Percentiles rank a stretch among this genome's conserved stretches.
These are phyloP conservation scores for Drosophila nebulosa DNA, from an alignment of 1,140 invertebrate genomes.

Conservation along the genomic window DNA sequence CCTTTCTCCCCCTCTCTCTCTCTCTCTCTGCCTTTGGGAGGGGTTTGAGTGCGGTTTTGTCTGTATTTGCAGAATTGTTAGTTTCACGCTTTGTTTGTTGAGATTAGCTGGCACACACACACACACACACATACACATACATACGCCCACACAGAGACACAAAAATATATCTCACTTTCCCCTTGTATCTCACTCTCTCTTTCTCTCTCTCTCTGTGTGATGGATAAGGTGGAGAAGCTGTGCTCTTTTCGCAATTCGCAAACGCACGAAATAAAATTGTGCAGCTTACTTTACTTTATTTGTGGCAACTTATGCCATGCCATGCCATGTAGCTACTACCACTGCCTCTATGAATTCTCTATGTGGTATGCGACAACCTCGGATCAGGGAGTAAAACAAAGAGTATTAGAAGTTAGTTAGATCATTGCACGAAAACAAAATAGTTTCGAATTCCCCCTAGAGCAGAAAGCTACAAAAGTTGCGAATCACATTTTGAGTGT, in stretches of 20 bases:
- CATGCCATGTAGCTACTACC: slow-evolving; percentile 19
- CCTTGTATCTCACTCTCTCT: too few relatives aligned
- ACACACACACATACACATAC: not conserved
- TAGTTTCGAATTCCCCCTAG: not conserved
- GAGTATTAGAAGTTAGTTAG: not conserved
- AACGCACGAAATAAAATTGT: slow-evolving; percentile 65
- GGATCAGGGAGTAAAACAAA: not conserved
- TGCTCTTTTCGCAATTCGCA: slow-evolving; percentile 39
- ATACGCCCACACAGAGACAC: not conserved
- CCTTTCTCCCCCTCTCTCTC: not conserved
- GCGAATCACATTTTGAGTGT: slow-evolving; percentile 1
- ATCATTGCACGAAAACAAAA: not conserved
- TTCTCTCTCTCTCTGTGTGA: not conserved
- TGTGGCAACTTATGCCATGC: slow-evolving; percentile 58
- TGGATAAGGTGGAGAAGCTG: not conserved
- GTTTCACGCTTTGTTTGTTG: slow-evolving; percentile 78
- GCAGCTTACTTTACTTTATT: slow-evolving; percentile 67
- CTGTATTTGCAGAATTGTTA: slow-evolving; percentile 78
- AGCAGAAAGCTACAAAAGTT: not conserved
- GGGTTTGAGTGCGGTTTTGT: slow-evolving; percentile 57
- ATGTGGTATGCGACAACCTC: not conserved
- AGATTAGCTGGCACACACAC: slow-evolving; percentile 62
- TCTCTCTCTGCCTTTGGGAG: slow-evolving; percentile 4
- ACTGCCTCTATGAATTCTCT: slow-evolving; percentile 41
- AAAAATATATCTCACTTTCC: not conserved